Conservation (phyloP, 2,113 vertebrate species). For the Alaudala cheleensis region DNA sequence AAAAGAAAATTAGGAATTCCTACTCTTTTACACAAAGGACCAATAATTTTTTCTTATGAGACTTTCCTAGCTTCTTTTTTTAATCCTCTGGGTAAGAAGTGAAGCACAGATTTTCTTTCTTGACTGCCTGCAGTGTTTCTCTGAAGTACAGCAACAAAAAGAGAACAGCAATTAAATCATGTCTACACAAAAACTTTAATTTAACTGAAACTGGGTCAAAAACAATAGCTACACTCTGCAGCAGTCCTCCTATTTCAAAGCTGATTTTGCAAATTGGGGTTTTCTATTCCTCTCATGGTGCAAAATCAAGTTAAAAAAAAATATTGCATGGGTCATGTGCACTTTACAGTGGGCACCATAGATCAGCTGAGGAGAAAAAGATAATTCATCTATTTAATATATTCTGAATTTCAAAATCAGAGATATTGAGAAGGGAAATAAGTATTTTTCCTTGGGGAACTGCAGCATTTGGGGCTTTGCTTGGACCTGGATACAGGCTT, state of each 20-base stretch:
- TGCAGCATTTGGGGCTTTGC: fast-evolving
- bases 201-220: neutral
- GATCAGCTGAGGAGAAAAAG: neutral
- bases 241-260: neutral
- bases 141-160: neutral
- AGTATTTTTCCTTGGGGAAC: fast-evolving
- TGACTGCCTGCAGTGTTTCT: neutral
- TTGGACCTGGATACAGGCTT: neutral
- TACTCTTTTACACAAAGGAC: neutral
- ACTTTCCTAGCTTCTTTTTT: neutral
- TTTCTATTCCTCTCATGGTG: neutral
- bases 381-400: neutral
- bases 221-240: neutral
- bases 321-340: neutral
- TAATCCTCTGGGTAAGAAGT: neutral
- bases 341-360: fast-evolving
- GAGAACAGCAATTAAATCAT: neutral
- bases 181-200: neutral
- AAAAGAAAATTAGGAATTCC: neutral
- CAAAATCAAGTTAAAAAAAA: neutral
- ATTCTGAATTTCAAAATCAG: neutral
- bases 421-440: neutral
- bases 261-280: neutral
- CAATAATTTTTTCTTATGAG: neutral
- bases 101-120: neutral